phyloP scores from a whole-genome alignment of 23 tunicate species.

The Styela plicata region DNA sequence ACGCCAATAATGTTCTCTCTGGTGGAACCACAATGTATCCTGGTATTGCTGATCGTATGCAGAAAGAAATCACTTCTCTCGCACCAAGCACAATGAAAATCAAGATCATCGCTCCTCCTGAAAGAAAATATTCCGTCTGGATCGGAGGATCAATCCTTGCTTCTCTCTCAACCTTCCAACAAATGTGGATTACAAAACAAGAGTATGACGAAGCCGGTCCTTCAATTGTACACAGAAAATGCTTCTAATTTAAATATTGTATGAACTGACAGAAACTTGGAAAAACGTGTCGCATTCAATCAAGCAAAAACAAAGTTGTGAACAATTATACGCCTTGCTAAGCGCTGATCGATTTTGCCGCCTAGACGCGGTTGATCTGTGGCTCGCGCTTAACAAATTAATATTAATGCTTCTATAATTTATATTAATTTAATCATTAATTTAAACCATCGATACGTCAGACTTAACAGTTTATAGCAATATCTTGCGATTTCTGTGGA shows the following conservation, averaged over 20 bases:
- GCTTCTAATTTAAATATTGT: constrained; percentile 52
- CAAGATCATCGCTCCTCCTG: constrained; percentile 60
- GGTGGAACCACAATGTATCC: constrained; percentile 98
- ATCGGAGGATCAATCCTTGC: constrained; percentile 92
- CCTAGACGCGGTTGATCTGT: no score
- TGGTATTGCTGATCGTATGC: constrained; percentile 52
- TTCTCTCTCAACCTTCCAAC: constrained; percentile 92
- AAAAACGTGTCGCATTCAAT: no score
- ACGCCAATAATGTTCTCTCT: constrained; percentile 87
- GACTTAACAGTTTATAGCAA: no score
- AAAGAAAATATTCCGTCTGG: constrained; percentile 59
- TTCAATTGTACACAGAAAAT: constrained; percentile 97
- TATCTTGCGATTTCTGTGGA: no score
- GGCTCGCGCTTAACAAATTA: no score
- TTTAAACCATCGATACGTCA: no score
- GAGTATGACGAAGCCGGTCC: constrained; percentile 98
- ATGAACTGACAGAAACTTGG: neutral
- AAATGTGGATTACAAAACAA: constrained; percentile 97
- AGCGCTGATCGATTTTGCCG: no score
- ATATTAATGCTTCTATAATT: no score
- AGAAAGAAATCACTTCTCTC: constrained; percentile 26
- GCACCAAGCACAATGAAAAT: constrained; percentile 87
- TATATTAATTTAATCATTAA: no score
- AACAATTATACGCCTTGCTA: no score
- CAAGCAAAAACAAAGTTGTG: no score